Evolutionary conservation across 2,113 vertebrate genomes (phyloP).

Genomic region (Pantherophis guttatus): DNA sequence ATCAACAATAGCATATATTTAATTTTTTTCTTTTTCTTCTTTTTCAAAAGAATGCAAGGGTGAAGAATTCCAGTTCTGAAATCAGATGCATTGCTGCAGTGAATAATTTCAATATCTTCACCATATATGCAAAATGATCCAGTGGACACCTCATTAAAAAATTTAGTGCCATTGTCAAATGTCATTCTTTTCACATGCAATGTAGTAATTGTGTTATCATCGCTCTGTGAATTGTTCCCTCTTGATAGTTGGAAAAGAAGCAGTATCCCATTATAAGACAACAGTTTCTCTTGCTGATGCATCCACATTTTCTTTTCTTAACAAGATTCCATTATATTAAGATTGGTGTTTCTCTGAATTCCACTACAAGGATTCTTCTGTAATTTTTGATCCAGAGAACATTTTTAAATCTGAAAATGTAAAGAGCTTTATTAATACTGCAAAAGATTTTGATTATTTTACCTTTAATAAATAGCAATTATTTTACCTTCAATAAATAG

Average conservation of each 20-base stretch:
- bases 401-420: constrained; percentile 42
- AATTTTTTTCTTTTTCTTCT: constrained; percentile 48
- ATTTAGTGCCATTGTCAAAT: constrained; percentile 65
- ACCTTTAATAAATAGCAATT: background rate
- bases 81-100: constrained; percentile 69
- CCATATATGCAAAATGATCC: constrained; percentile 59
- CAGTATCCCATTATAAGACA: constrained; percentile 79
- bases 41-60: constrained; percentile 74
- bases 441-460: background rate
- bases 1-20: constrained; percentile 77
- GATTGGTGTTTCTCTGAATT: background rate
- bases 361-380: background rate
- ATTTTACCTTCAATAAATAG: background rate
- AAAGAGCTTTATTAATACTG: constrained; percentile 11
- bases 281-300: constrained; percentile 52
- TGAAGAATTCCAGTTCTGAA: constrained; percentile 70
- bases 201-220: constrained; percentile 34
- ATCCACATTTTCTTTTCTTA: constrained; percentile 46
- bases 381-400: background rate
- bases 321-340: background rate
- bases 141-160: constrained; percentile 72
- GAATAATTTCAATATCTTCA: constrained; percentile 68
- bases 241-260: constrained; percentile 73
- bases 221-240: constrained; percentile 19
- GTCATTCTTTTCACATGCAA: constrained; percentile 70